A percentile compares a stretch with the other conserved stretches of the same genome.
These are phyloP conservation scores for Epizoanthus fatuus DNA, from an alignment of 92 coral and sea anemone species.

Conservation along the genomic window DNA sequence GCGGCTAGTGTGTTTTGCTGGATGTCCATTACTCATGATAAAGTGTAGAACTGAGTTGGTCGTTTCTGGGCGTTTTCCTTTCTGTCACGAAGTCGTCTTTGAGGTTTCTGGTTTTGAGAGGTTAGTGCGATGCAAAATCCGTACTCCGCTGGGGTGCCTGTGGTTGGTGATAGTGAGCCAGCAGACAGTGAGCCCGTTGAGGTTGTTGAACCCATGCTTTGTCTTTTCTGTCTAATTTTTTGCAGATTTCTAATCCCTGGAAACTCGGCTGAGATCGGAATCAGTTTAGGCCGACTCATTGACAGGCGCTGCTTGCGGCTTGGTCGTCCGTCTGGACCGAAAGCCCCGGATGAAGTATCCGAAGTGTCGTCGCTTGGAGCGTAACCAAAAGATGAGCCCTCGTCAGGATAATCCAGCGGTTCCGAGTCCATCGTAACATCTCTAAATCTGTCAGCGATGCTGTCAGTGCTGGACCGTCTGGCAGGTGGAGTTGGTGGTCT, in stretches of 20 bases:
- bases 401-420: slow-evolving; percentile 74
- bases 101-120: slow-evolving; percentile 50
- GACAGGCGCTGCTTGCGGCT: slow-evolving; percentile 45
- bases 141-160: slow-evolving; percentile 71
- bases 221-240: slow-evolving; percentile 85
- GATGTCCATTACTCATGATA: not conserved
- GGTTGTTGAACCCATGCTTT: slow-evolving; percentile 90
- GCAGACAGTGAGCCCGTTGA: slow-evolving; percentile 22
- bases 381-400: slow-evolving; percentile 84
- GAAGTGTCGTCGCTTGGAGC: slow-evolving; percentile 93
- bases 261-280: slow-evolving; percentile 83
- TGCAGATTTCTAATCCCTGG: slow-evolving; percentile 90
- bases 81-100: not conserved
- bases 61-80: slow-evolving; percentile 13
- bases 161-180: slow-evolving; percentile 65
- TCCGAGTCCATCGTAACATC: slow-evolving; percentile 67
- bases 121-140: slow-evolving; percentile 90
- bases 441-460: slow-evolving; percentile 58
- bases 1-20: not conserved
- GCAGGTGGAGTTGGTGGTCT: slow-evolving; percentile 60
- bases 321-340: slow-evolving; percentile 43
- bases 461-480: slow-evolving; percentile 61
- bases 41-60: slow-evolving; percentile 31
- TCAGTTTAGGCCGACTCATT: slow-evolving; percentile 81
- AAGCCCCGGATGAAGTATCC: slow-evolving; percentile 84